Percentiles rank a stretch among this genome's conserved stretches.
These are phyloP conservation scores for Monopis laevigella DNA, from an alignment of 2,888 invertebrate genomes.

Conservation along the genomic window DNA sequence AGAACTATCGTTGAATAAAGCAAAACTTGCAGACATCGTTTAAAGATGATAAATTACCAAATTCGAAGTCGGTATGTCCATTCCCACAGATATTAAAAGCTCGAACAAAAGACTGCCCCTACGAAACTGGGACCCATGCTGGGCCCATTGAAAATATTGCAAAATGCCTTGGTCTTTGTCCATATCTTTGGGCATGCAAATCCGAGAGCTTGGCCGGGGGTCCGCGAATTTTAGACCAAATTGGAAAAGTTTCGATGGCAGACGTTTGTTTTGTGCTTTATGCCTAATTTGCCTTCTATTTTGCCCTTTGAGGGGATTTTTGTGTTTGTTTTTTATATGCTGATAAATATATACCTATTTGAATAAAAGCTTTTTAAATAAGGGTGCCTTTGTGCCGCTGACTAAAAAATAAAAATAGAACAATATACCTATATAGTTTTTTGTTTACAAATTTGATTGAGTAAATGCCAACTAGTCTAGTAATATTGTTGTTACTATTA, in stretches of 20 bases:
- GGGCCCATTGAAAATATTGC: constrained; percentile 59
- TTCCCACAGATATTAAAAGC: constrained; percentile 67
- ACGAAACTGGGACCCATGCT: constrained; percentile 49
- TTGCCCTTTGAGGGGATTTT: not conserved
- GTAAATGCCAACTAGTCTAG: too few relatives aligned
- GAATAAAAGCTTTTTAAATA: too few relatives aligned
- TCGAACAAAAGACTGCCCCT: constrained; percentile 50
- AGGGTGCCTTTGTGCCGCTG: too few relatives aligned
- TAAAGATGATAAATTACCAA: constrained; percentile 67
- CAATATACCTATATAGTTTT: too few relatives aligned
- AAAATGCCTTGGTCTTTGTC: constrained; percentile 48
- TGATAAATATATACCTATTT: too few relatives aligned
- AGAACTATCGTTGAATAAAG: constrained; percentile 2
- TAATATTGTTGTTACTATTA: too few relatives aligned
- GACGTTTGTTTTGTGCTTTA: not conserved
- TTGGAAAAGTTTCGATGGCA: constrained; percentile 49
- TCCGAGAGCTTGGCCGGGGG: constrained; percentile 38
- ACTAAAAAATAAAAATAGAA: too few relatives aligned
- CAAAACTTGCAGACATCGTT: constrained; percentile 31
- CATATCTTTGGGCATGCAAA: constrained; percentile 39
- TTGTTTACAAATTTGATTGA: too few relatives aligned
- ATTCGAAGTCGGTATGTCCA: constrained; percentile 64
- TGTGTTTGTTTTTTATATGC: too few relatives aligned
- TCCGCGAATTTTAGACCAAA: constrained; percentile 46
- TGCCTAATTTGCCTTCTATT: not conserved